Evolutionary conservation across 53 echinoderm and acorn worm species (phyloP), one percentile per base, ranked within the genome.

Genomic region (Temnopleurus reevesii): DNA sequence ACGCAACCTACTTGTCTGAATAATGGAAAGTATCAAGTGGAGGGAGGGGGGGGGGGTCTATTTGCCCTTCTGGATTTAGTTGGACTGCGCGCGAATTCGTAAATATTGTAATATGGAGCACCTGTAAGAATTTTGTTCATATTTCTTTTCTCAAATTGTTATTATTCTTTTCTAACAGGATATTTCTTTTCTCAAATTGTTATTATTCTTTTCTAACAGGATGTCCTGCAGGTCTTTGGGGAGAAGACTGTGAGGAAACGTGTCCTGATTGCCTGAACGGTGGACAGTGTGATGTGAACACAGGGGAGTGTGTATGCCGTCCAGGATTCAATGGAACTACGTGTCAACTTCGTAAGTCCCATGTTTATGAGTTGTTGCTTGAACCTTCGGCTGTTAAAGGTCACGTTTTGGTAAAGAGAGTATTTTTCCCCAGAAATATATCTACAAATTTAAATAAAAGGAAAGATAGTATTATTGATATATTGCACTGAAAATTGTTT

Each of bases 261-360:
- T 76, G 76, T 76, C 30, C 45, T 8, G 61, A 46, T 47, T 93
- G 93, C 63, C 76, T 83, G 56, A 93, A 93, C 86, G 93, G 93
- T 28, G 93, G 93, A 7, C 29, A 86, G 31, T 93, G 93, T 64
- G 89, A 91, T 81, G 89, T 44, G 29, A 54, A 83, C 19, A 46
- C 89, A 17, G 92, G 89, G 15, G 46, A 15, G 54, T 92, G 92
- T 30, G 63, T 92, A 12, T 92, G 92, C 43, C 60, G 89, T 49
- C 92, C 92, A 5, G 92, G 92, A 34, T 92, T 92, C 66, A 89
- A 45, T 54, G 92, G 92, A 23, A 23, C 81, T 25, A 57, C 81
- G 12, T 92, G 92, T 55, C 71, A 89, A 88, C 27, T 66, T 23
- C 86, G 91, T 91, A 43, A 15, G 58, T 41, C 30, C 15, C 35